A percentile compares a stretch with the other conserved stretches of the same genome.
These are phyloP conservation scores for Stichopus chloronotus DNA, from an alignment of 35 echinoderm and acorn worm genomes.

Conservation along the genomic window DNA sequence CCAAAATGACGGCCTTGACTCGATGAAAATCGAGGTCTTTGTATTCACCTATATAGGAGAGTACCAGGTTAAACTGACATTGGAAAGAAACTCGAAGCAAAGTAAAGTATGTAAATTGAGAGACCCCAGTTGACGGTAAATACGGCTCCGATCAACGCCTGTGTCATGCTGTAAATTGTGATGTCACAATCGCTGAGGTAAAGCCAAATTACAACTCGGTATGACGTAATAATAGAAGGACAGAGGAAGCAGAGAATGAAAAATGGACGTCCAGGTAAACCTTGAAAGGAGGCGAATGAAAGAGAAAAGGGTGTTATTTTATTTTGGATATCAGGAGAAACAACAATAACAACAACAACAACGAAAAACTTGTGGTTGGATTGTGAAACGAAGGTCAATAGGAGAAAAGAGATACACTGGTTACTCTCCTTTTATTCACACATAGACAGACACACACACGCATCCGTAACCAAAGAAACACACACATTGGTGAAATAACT, in stretches of 20 bases:
- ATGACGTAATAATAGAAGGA: background rate
- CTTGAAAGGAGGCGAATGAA: background rate
- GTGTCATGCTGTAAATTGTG: background rate
- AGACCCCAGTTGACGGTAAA: background rate
- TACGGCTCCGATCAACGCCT: background rate
- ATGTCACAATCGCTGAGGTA: background rate
- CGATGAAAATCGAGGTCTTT: background rate
- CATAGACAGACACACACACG: too few species aligned
- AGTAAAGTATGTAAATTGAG: background rate
- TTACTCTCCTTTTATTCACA: too few species aligned
- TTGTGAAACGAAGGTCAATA: too few species aligned
- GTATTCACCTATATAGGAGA: background rate
- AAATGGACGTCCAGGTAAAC: background rate
- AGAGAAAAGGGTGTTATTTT: too few species aligned
- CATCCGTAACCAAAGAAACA: too few species aligned
- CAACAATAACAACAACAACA: too few species aligned
- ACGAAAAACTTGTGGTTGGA: too few species aligned
- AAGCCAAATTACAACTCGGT: background rate
- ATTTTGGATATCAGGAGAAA: too few species aligned
- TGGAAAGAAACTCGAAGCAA: background rate
- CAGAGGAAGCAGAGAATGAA: background rate
- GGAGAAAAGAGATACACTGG: too few species aligned
- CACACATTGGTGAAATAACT: too few species aligned
- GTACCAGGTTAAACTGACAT: background rate
- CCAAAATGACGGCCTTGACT: background rate